Conservation (phyloP, 1,140 invertebrate genomes). For the Drosophila paulistorum region DNA sequence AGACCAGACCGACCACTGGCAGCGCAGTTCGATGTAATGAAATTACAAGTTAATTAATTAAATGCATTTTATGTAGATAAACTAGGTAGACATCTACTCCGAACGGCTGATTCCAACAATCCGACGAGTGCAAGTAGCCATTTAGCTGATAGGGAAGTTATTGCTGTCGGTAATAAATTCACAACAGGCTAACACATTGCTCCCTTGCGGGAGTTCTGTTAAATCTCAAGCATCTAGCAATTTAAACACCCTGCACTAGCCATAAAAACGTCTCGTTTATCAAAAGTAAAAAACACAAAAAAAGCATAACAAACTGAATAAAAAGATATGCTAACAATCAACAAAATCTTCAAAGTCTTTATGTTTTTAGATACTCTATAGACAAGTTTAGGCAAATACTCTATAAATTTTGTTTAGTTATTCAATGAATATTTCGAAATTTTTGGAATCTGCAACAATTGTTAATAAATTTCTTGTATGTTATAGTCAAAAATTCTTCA, state of each 20-base stretch:
- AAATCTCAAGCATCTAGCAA: constrained; percentile 18
- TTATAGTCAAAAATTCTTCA: too few species aligned
- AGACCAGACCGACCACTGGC: not conserved
- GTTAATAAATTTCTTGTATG: too few species aligned
- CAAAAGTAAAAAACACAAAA: not conserved
- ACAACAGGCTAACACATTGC: constrained; percentile 12
- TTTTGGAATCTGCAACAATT: too few species aligned
- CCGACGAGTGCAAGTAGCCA: not conserved
- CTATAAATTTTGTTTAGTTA: too few species aligned
- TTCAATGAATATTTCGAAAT: too few species aligned
- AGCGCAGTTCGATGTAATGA: constrained; percentile 51
- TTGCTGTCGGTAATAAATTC: constrained; percentile 8
- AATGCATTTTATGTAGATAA: constrained; percentile 38
- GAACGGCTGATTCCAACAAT: not conserved
- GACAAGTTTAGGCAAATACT: not conserved
- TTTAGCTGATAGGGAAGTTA: not conserved
- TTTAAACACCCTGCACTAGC: constrained; percentile 10
- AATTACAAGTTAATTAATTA: constrained; percentile 65
- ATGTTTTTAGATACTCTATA: not conserved
- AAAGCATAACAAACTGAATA: not conserved
- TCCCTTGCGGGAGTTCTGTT: constrained; percentile 8
- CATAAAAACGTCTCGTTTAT: constrained; percentile 25
- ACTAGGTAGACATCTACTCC: too few species aligned
- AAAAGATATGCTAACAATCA: not conserved
- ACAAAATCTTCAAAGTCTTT: not conserved